Base-by-base conservation (phyloP, 2,888 invertebrate genomes). In the Agelastica alni region DNA sequence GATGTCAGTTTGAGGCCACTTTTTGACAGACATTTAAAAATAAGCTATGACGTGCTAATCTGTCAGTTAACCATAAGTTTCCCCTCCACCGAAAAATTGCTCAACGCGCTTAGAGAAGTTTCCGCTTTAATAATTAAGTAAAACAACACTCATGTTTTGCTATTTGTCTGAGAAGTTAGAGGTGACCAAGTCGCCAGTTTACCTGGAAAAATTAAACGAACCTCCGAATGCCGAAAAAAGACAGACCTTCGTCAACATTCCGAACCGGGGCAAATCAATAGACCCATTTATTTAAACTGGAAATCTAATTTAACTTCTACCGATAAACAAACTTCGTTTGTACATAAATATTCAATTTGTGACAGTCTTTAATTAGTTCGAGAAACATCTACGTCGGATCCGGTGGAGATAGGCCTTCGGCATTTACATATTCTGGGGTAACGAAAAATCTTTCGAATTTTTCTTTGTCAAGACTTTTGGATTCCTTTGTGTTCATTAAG, bases 281-380 rank as follows among this genome's bases (percentile, higher is more conserved):
- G 16, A 13, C 41, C 42, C 32, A 32, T 49, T 49, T 41, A 49
- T 37, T 22, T 32, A 16, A 49, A 32, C n/a, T 22, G 31, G 13
- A 48, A 49, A 49, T 18, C 22, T 41, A 49, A 49, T 49, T 49
- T 41, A 49, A 49, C 49, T 49, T 49, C 39, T 48, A 4, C 39
- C 39, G 6, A 41, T 49, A 49, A 49, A 49, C 41, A 42, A 49
- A 49, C 41, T 49, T 49, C 20, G 45, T 45, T 45, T 49, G 49
- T 49, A 49, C 49, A 49, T 49, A 49, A 49, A 49, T 49, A 49
- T 49, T 49, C 49, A 49, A 49, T 49, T 42, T 42, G 49, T 41
- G 49, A 49, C 49, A 49, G 49, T 49, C 16, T 41, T 49, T 49
- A 49, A 49, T 49, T 49, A 49, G 49, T 49, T 49, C 42, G 32